Evolutionary conservation across 2,113 vertebrate genomes (phyloP).

Genomic region (Pagrus major): DNA sequence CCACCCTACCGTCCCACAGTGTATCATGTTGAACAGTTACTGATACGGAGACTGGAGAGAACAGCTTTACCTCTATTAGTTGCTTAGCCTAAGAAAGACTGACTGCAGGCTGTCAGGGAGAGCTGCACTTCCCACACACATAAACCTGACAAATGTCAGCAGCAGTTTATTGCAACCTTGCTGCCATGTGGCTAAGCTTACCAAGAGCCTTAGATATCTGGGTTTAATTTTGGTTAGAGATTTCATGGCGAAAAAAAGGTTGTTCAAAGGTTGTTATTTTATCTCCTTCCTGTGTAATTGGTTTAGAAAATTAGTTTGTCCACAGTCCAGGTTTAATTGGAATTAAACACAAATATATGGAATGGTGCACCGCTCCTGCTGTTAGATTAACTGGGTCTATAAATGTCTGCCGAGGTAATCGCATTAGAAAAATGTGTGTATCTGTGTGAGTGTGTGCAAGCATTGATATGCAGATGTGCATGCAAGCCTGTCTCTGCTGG

Average conservation of each 20-base stretch:
- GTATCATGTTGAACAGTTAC: conserved; percentile 18
- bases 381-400: conserved; percentile 77
- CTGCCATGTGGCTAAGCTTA: conserved; percentile 33
- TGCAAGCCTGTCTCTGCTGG: background rate
- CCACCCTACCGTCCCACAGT: background rate
- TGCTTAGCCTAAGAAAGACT: conserved; percentile 40
- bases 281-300: conserved; percentile 75
- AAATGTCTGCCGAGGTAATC: conserved; percentile 70
- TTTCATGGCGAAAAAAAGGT: conserved; percentile 50
- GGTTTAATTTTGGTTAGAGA: conserved; percentile 55
- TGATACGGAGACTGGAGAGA: conserved; percentile 15
- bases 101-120: conserved; percentile 46
- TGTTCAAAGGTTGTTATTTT: conserved; percentile 73
- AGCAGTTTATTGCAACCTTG: conserved; percentile 30
- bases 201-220: conserved; percentile 45
- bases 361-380: conserved; percentile 58
- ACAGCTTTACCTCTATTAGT: conserved; percentile 32
- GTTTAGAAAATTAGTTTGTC: conserved; percentile 79
- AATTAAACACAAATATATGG: conserved; percentile 74
- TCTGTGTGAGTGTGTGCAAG: conserved; percentile 22
- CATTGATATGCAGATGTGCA: conserved; percentile 20
- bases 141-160: conserved; percentile 60
- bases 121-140: conserved; percentile 46
- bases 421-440: conserved; percentile 57
- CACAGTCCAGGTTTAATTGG: conserved; percentile 75